Evolutionary conservation across 2,888 invertebrate genomes (phyloP).

Genomic region (Chorisops tibialis): DNA sequence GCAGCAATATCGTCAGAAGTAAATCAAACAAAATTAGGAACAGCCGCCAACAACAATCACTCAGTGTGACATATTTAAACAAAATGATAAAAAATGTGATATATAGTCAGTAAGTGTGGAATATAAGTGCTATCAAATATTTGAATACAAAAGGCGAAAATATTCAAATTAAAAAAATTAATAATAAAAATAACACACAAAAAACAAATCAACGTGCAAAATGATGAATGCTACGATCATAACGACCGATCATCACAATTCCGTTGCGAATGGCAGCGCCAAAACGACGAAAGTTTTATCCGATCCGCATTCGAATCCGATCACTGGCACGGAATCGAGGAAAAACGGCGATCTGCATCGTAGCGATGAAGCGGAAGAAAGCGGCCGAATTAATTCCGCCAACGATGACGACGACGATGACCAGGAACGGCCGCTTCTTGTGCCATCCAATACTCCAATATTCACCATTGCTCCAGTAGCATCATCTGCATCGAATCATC

Average conservation of each 20-base stretch:
- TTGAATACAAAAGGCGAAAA: no score
- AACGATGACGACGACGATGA: conserved; percentile 1
- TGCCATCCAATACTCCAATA: conserved; percentile 2
- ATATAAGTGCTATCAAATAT: no score
- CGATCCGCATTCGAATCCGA: background rate
- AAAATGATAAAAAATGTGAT: no score
- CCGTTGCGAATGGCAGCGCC: background rate
- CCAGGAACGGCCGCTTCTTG: background rate
- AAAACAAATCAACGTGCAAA: no score
- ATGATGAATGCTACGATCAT: no score
- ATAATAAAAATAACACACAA: no score
- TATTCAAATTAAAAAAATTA: no score
- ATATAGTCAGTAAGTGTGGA: no score
- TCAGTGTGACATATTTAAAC: no score
- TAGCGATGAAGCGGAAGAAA: background rate
- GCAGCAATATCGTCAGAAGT: conserved; percentile 6
- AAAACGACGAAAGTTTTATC: background rate
- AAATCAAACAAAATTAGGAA: no score
- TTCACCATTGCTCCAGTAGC: conserved; percentile 10
- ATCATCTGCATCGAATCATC: background rate
- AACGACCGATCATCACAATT: conserved; percentile 6
- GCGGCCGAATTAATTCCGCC: background rate
- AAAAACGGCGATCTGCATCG: conserved; percentile 1
- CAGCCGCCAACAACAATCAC: no score
- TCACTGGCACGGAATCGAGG: background rate